Conservation (phyloP, 1,140 invertebrate genomes). For the Macrotrachela quadricornifera region DNA sequence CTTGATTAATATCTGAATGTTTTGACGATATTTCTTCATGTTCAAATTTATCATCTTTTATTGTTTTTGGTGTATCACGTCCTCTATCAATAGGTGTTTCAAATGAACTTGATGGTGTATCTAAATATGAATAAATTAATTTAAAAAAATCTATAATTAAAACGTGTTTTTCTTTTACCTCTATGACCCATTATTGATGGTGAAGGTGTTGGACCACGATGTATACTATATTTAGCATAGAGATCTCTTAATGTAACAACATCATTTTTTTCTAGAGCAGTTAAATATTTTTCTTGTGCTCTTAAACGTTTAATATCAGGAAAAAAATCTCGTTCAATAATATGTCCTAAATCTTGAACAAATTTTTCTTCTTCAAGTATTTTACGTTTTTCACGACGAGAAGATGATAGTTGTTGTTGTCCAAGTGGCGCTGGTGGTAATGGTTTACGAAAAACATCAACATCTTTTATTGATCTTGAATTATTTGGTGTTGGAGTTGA, state of each 20-base stretch:
- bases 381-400: too few relatives aligned
- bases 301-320: constrained; percentile 76
- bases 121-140: constrained; percentile 8
- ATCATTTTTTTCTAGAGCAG: constrained; percentile 70
- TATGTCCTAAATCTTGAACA: constrained; percentile 58
- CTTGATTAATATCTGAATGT: neutral
- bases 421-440: too few relatives aligned
- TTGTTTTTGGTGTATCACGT: neutral
- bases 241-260: constrained; percentile 59
- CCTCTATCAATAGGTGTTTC: constrained; percentile 18
- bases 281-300: constrained; percentile 73
- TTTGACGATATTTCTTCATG: neutral
- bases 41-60: neutral
- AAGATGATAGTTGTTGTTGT: too few relatives aligned
- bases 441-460: too few relatives aligned
- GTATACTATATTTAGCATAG: constrained; percentile 59
- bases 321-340: constrained; percentile 89
- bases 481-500: too few relatives aligned
- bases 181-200: constrained; percentile 8
- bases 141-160: neutral
- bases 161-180: neutral
- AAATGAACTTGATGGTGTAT: constrained; percentile 21
- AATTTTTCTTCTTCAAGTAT: neutral
- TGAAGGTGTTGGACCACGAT: constrained; percentile 29
- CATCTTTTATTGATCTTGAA: too few relatives aligned